phyloP scores from a whole-genome alignment of 1,140 invertebrate genomes.

The Cydia splendana region DNA sequence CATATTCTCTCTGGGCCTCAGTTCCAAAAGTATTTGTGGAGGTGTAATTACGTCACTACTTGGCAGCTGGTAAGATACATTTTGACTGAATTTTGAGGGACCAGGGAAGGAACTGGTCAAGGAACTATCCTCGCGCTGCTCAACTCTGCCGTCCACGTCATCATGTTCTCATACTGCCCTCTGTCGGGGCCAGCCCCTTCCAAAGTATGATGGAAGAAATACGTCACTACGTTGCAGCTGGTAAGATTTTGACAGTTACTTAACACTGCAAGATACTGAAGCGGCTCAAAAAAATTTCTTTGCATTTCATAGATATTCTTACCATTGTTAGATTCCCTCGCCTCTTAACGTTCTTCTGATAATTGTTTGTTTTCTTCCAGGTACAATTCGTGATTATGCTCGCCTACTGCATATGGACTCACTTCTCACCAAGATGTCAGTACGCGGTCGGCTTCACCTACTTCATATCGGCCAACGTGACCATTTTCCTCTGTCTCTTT shows the following conservation, averaged over 20 bases:
- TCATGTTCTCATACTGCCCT: too few relatives aligned
- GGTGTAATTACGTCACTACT: too few relatives aligned
- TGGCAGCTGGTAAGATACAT: too few relatives aligned
- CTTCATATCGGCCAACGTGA: conserved; percentile 84
- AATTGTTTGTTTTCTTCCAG: conserved; percentile 66
- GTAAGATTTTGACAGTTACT: conserved; percentile 75
- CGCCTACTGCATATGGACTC: conserved; percentile 84
- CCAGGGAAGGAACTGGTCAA: conserved; percentile 49
- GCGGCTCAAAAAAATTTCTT: too few relatives aligned
- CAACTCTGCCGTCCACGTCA: conserved; percentile 46
- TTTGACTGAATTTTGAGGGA: too few relatives aligned
- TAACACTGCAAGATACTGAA: neutral
- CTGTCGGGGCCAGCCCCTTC: too few relatives aligned
- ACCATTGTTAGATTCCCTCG: too few relatives aligned
- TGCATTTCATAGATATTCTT: too few relatives aligned
- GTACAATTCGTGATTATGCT: conserved; percentile 88
- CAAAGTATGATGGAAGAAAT: conserved; percentile 91
- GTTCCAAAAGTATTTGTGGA: too few relatives aligned
- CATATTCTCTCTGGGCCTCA: too few relatives aligned
- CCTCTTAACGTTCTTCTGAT: neutral
- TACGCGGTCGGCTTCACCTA: conserved; percentile 84
- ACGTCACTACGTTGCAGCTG: conserved; percentile 92
- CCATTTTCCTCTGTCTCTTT: conserved; percentile 91
- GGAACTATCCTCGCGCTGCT: too few relatives aligned
- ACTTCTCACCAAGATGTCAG: conserved; percentile 86